phyloP scores from a whole-genome alignment of 2,888 invertebrate genomes.

The Polia nebulosa region DNA sequence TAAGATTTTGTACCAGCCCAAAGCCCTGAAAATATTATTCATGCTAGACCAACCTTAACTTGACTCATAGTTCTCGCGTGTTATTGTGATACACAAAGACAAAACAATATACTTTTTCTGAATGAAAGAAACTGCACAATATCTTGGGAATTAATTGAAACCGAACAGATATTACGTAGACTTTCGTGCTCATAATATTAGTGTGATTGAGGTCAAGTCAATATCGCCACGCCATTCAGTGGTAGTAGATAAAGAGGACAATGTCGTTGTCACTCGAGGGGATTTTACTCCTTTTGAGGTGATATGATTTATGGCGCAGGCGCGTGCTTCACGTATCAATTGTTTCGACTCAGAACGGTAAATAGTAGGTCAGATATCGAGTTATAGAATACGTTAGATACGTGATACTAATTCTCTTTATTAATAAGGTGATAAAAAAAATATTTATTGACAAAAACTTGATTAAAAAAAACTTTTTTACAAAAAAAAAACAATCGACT shows the following conservation, averaged over 20 bases:
- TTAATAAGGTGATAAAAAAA: background rate
- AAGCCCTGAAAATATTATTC: background rate
- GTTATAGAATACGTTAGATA: background rate
- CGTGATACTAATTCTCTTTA: background rate
- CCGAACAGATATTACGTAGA: constrained; percentile 37
- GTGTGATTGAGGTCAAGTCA: constrained; percentile 62
- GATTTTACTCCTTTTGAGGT: constrained; percentile 72
- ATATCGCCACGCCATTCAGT: constrained; percentile 57
- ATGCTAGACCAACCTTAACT: background rate
- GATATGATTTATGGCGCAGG: constrained; percentile 55
- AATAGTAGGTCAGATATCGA: constrained; percentile 35
- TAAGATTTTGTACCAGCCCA: background rate
- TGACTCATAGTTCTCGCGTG: constrained; percentile 13
- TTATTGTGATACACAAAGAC: background rate
- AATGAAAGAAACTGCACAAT: constrained; percentile 32
- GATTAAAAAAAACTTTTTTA: no score
- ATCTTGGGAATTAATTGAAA: constrained; percentile 45
- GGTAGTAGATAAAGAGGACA: constrained; percentile 69
- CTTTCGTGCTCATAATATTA: constrained; percentile 58
- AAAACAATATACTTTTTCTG: constrained; percentile 30
- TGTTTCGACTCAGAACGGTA: constrained; percentile 15
- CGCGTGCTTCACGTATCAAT: constrained; percentile 59
- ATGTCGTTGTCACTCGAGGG: constrained; percentile 73
- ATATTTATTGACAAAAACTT: no score
- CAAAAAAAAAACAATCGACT: no score